Evolutionary conservation across 2,888 invertebrate species (phyloP).

Genomic region (Vesta saturnalis): DNA sequence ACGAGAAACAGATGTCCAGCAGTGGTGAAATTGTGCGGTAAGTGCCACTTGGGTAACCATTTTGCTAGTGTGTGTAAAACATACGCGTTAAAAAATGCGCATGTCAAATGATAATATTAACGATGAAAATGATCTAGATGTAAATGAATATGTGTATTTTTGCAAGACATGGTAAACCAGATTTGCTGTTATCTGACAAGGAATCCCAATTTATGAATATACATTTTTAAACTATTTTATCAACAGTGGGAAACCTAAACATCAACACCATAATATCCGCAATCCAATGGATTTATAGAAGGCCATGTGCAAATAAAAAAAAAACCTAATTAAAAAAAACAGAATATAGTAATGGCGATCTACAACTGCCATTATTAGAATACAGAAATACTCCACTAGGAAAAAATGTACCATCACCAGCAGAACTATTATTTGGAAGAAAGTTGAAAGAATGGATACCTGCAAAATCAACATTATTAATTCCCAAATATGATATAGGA

Average conservation of each 20-base stretch:
- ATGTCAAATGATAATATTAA: too few relatives aligned
- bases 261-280: not conserved
- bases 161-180: conserved; percentile 1
- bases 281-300: not conserved
- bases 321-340: too few relatives aligned
- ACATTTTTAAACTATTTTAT: not conserved
- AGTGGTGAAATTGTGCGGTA: not conserved
- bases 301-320: not conserved
- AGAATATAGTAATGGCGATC: not conserved
- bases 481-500: not conserved
- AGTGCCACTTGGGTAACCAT: not conserved
- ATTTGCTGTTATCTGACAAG: conserved; percentile 2
- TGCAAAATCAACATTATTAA: not conserved
- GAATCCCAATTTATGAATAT: not conserved
- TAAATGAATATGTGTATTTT: not conserved
- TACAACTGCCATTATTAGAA: not conserved
- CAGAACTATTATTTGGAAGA: not conserved
- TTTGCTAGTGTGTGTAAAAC: conserved; percentile 1
- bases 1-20: not conserved
- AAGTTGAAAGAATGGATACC: not conserved
- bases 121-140: not conserved
- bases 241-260: not conserved
- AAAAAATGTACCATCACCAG: not conserved
- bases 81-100: not conserved
- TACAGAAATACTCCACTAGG: not conserved